Conservation (phyloP, 2,113 vertebrate species). For the Centropus unirufus region DNA sequence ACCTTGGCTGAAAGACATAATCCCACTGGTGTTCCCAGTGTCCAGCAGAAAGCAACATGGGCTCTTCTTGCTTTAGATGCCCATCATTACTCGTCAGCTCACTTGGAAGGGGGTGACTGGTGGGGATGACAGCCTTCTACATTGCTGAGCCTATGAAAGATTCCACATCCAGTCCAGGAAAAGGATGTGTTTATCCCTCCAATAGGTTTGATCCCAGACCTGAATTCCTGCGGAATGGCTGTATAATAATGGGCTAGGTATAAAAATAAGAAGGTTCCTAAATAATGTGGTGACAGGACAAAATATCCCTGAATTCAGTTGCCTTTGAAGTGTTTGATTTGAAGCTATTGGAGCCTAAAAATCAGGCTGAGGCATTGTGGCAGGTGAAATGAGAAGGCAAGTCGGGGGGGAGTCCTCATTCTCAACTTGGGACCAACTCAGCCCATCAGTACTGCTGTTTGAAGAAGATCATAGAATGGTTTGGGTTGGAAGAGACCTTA, state of each 20-base stretch:
- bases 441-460: background rate
- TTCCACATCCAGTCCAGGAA: too few species aligned
- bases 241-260: background rate
- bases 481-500: too few species aligned
- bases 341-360: background rate
- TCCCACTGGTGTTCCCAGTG: accelerated
- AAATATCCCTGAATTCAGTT: background rate
- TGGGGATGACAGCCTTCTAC: background rate
- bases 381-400: background rate
- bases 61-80: background rate
- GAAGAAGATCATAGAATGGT: too few species aligned
- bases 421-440: background rate
- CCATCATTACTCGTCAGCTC: accelerated
- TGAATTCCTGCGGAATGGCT: background rate
- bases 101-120: background rate
- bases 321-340: background rate
- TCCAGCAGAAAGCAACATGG: accelerated
- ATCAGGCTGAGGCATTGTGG: background rate
- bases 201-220: background rate
- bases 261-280: background rate
- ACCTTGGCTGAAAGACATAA: background rate
- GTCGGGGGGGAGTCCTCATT: accelerated
- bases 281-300: background rate
- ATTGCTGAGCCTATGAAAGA: background rate
- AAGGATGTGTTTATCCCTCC: background rate